These are phyloP conservation scores for Andrena cerasifolii DNA, from an alignment of 1,140 invertebrate species.

Conservation along the genomic window DNA sequence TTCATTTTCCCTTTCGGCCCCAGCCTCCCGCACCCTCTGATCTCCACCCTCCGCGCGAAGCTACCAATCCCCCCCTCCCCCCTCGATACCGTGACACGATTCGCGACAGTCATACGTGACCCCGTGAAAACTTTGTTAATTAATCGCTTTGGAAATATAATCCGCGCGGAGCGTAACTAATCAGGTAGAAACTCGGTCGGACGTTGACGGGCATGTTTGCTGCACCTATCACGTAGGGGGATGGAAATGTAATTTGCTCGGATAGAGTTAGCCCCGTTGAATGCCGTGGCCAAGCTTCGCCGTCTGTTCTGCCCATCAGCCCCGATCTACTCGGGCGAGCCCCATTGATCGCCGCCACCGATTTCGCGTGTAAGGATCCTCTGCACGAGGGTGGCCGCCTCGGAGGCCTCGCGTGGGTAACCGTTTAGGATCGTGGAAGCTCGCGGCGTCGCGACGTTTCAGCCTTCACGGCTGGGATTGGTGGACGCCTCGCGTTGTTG, in stretches of 20 bases:
- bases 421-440: background rate
- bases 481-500: too few species aligned
- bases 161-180: constrained; percentile 69
- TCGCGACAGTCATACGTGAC: constrained; percentile 46
- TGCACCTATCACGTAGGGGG: constrained; percentile 71
- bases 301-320: constrained; percentile 49
- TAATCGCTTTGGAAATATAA: constrained; percentile 73
- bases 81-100: constrained; percentile 10
- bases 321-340: constrained; percentile 45
- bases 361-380: constrained; percentile 65
- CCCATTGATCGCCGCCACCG: constrained; percentile 62
- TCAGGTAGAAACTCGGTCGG: constrained; percentile 70
- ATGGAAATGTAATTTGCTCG: constrained; percentile 73
- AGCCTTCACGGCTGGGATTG: too few species aligned
- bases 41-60: too few species aligned
- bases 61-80: too few species aligned
- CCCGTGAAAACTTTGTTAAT: constrained; percentile 68
- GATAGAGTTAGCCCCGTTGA: constrained; percentile 72
- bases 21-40: too few species aligned
- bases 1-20: constrained; percentile 42
- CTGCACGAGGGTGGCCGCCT: background rate
- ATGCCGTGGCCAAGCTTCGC: constrained; percentile 66
- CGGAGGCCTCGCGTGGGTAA: constrained; percentile 21
- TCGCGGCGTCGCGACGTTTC: too few species aligned
- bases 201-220: constrained; percentile 72